Conservation (phyloP, 1,140 invertebrate species). For the Drosophila quadrilineata region DNA sequence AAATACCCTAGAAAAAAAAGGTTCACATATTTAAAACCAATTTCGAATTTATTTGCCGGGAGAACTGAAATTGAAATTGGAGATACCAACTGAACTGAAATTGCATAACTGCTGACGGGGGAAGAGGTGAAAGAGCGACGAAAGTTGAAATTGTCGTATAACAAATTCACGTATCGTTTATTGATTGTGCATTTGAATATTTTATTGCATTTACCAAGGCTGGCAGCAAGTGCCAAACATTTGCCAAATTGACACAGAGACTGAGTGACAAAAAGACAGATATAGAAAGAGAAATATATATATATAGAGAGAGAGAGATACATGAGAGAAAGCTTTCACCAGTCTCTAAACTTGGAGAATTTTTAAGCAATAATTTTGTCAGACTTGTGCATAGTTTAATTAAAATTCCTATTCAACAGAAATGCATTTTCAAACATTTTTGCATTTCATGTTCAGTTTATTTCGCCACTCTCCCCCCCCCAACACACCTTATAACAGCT, state of each 20-base stretch:
- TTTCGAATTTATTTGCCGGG: no score
- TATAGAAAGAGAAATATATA: no score
- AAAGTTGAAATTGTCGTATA: slow-evolving; percentile 29
- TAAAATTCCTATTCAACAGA: slow-evolving; percentile 60
- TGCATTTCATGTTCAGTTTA: slow-evolving; percentile 23
- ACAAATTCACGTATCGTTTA: slow-evolving; percentile 41
- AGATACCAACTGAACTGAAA: slow-evolving; percentile 6
- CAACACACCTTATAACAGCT: background rate
- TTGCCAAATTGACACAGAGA: slow-evolving; percentile 4
- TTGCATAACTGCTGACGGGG: slow-evolving; percentile 21
- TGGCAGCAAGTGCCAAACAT: slow-evolving; percentile 51
- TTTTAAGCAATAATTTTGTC: slow-evolving; percentile 51
- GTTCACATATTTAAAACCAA: no score
- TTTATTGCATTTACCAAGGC: slow-evolving; percentile 65
- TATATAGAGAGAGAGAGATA: no score
- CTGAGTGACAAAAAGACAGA: no score
- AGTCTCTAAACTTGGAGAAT: slow-evolving; percentile 6
- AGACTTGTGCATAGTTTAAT: slow-evolving; percentile 54
- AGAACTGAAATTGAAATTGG: background rate
- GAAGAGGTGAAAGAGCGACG: no score
- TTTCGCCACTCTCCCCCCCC: background rate
- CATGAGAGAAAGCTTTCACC: no score
- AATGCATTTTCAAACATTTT: slow-evolving; percentile 36
- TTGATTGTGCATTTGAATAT: slow-evolving; percentile 76
- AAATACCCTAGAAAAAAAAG: slow-evolving; percentile 4